Evolutionary conservation across 2,888 invertebrate species (phyloP), one percentile per base, ranked within the genome.

Genomic region (Terebella lapidaria): DNA sequence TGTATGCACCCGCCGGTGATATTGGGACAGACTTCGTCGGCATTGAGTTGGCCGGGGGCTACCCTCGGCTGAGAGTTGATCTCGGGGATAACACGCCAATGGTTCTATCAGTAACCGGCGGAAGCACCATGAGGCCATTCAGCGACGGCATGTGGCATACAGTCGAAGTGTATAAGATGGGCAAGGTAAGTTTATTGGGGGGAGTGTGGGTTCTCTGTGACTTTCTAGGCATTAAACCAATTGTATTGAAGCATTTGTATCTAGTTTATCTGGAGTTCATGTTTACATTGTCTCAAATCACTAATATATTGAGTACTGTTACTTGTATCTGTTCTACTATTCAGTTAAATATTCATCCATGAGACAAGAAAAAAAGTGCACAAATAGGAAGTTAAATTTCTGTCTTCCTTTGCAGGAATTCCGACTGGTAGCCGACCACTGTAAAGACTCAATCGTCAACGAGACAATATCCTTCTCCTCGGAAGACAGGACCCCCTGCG

Each of bases 101-200:
- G 29, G 26, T 18, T 1, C 59, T 64, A 4, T 26, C 29, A 10
- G 22, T 61, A 3, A 42, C 22, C 22, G 60, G 55, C 2, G 5
- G 3, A 20, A 61, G 74, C 58, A 67, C 56, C 27, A 63, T 72
- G 55, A 64, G 66, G 4, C 15, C 46, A 1, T 83, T 95, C 64
- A 91, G 94, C 76, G 97, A 99, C 77, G 96, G 96, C 3, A 92
- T 93, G 79, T 99, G 99, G 97, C 99, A 99, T 82, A 58, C 64
- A 10, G 84, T 99, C 60, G 95, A 96, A 77, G 87, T 99, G 68
- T 94, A 94, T 78, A 67, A 74, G 18, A 65, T 67, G 28, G 73
- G 72, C 62, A 73, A 68, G 73, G 77, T 78, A 56, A 53, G 70
- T 28, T n/a, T n/a, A n/a, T n/a, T n/a, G n/a, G n/a, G n/a, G n/a